Percentiles rank a stretch among this genome's conserved stretches.
Conservation (phyloP, 2,888 invertebrate species). For the Ochlodes sylvanus region DNA sequence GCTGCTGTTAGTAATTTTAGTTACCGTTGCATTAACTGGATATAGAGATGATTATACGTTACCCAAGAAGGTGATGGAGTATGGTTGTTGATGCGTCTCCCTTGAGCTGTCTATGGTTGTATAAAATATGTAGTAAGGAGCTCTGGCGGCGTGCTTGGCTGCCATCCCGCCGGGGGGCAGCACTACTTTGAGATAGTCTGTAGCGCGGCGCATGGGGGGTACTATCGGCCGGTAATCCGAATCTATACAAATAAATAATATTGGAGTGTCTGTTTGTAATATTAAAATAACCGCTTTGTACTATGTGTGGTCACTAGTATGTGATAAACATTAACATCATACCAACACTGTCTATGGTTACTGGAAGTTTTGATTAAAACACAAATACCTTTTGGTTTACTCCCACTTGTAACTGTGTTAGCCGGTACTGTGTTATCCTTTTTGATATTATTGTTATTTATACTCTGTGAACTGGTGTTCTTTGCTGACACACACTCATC, state of each 20-base stretch:
- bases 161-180: conserved; percentile 86
- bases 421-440: conserved; percentile 17
- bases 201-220: conserved; percentile 59
- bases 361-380: no score
- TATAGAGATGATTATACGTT: conserved; percentile 33
- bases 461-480: conserved; percentile 21
- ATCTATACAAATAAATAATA: conserved; percentile 56
- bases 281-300: no score
- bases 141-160: conserved; percentile 86
- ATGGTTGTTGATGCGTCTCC: conserved; percentile 86
- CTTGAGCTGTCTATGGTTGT: conserved; percentile 88
- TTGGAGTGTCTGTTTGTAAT: no score
- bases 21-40: background rate
- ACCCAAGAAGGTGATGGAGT: conserved; percentile 90
- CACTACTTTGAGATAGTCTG: conserved; percentile 83
- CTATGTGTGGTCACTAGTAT: no score
- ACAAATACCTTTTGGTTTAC: conserved; percentile 10
- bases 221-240: conserved; percentile 68
- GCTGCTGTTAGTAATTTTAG: no score
- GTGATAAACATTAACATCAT: no score
- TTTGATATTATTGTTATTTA: conserved; percentile 17
- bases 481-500: background rate
- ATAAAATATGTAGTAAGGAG: conserved; percentile 91
- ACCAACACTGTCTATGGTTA: no score
- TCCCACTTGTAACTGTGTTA: conserved; percentile 14